Base-by-base conservation (phyloP, 2,888 invertebrate genomes). In the Idaea biselata region DNA sequence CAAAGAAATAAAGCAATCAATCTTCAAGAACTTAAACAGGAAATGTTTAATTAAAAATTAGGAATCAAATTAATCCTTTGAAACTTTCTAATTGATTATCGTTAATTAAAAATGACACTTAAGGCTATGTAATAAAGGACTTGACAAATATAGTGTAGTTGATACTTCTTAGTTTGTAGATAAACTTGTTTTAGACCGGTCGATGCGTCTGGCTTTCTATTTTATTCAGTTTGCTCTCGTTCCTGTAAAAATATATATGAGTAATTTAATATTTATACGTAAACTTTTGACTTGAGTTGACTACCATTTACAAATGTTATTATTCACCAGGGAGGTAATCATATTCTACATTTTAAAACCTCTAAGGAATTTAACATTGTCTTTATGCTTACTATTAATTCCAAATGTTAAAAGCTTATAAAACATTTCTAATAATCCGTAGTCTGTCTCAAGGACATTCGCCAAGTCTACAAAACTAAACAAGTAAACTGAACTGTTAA, bases 151-250 rank as follows among this genome's bases (percentile, higher is more conserved):
- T 44, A 14, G 14, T 44, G 44, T 44, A 44, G 44, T 44, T 44
- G 44, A 8, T 44, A 44, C 44, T 14, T 33, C 8, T 7, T 33
- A 33, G 33, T 44, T 44, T 44, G 44, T 44, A 44, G 44, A 66
- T 63, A 63, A 63, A 66, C 66, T 67, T 61, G 63, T 55, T 8
- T 61, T 63, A 57, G 55, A 63, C 64, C 56, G 63, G 65, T 64
- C 11, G 44, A 44, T 44, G 44, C 54, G 59, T 60, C 56, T 58
- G 0, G 60, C 69, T 70, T 68, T 70, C 68, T 68, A 68, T 66
- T 66, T 65, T 61, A 62, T 61, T 62, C 60, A 44, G 44, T 44
- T 44, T 44, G 44, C 44, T 44, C 44, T 14, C 1, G 33, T 33
- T 33, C 33, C 33, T 44, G 44, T 44, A 44, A 44, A 44, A 44